These are phyloP conservation scores for Syrmaticus mikado DNA, from an alignment of 2,113 vertebrate genomes.

Conservation along the genomic window DNA sequence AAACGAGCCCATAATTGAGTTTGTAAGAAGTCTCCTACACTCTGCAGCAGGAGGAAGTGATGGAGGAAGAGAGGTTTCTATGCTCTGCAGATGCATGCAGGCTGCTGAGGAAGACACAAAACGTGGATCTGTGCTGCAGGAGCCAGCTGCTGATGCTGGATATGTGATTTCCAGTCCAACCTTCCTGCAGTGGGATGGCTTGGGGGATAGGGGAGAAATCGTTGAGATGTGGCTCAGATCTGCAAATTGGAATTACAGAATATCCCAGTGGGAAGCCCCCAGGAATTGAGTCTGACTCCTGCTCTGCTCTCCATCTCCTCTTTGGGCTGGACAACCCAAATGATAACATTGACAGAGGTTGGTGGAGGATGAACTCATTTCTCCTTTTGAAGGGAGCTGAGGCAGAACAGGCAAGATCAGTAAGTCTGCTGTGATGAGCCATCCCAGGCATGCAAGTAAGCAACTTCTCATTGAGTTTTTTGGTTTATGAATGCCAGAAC, in stretches of 20 bases:
- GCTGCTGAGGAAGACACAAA: accelerated
- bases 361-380: accelerated
- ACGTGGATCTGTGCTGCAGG: neutral
- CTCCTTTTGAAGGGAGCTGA: neutral
- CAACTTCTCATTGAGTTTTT: neutral
- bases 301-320: too few relatives aligned
- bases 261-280: neutral
- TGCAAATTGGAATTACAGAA: neutral
- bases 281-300: neutral
- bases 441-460: neutral
- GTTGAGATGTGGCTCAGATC: accelerated
- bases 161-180: neutral
- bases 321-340: too few relatives aligned
- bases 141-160: neutral
- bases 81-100: accelerated
- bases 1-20: too few relatives aligned
- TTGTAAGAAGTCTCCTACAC: neutral
- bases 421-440: neutral
- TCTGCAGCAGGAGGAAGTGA: neutral
- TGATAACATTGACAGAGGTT: neutral
- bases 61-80: neutral
- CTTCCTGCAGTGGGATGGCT: too few relatives aligned
- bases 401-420: neutral
- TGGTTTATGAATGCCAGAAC: neutral
- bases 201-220: too few relatives aligned